Evolutionary conservation across 2,797 vertebrate genomes (phyloP), one percentile per base, ranked within the genome.

Genomic region (Sebastes variabilis): DNA sequence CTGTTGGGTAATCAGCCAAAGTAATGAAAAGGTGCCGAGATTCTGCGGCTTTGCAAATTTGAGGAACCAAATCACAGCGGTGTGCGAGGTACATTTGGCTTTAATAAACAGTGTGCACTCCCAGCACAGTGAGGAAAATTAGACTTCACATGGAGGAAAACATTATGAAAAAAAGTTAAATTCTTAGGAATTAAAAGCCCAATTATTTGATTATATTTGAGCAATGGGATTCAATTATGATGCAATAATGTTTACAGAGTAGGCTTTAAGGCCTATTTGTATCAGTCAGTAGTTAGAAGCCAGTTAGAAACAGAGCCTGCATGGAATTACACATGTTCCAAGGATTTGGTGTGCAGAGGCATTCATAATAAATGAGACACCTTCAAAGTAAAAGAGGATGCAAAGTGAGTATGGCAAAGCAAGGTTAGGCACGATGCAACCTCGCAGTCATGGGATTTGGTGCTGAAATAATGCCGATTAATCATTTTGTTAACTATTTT

Each of bases 1-100:
- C 77, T 84, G 77, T 77, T 82, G 81, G 59, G 76, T 84, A 88
- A 89, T 89, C 67, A 85, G 86, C 79, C 79, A 72, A 74, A 84
- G 76, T 83, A 88, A 88, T 85, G 83, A 84, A 72, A 88, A 84
- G 79, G 67, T 68, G 46, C 42, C 1, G 11, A 56, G 70, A 54
- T 61, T 81, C 24, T 70, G 27, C 0, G 55, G 58, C 64, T 85
- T 68, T 54, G 79, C 56, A 71, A 80, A 80, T 85, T 59, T 81
- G 24, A 80, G 18, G 55, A 79, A 65, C 9, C 60, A 73, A 74
- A 73, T 71, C 79, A 36, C 56, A 74, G 72, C 29, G 4, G 56
- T 30, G 55, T 22, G 32, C 46, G 34, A 25, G 52, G 38, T 62
- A 61, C 36, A 65, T 58, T 58, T 25, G 4, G 46, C 56, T 66